Evolutionary conservation across 2,113 vertebrate species (phyloP), one percentile per base, ranked within the genome.

Genomic region (Neolamprologus devosi): DNA sequence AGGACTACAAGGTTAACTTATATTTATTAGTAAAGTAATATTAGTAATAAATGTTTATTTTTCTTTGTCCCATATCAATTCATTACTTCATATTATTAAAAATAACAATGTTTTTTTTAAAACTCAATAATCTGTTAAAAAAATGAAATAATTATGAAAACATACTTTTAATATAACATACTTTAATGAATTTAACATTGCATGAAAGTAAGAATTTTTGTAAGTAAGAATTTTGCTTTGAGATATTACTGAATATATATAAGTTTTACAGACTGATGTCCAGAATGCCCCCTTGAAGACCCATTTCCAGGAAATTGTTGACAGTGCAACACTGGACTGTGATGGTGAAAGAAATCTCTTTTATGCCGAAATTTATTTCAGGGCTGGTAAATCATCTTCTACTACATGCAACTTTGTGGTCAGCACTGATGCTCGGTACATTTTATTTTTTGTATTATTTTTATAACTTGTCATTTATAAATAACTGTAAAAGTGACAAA

Each of bases 351-450:
- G 14, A 58, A 58, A 30, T 0, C 26, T 58, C 55, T 58, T 58
- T 58, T 9, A 30, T 28, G 55, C 55, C 8, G 0, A 28, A 58
- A 58, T 58, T 0, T 9, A 60, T 60, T 60, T 60, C 26, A 17
- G 26, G 57, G 0, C 8, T 30, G 26, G 57, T 60, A 60, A 60
- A 60, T 60, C 26, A 30, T 5, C 26, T 9, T 60, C 57, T 60
- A 58, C 26, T 26, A 58, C 57, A 58, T 17, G 57, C 57, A 60
- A 17, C 14, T 60, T 60, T 60, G 57, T 17, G 3, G 26, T 60
- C 26, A 60, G 57, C 26, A 60, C 14, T 60, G 57, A 60, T 14
- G 57, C 57, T 60, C 12, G 3, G 2, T 60, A 17, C 55, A 58
- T 58, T 58, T 58, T 30, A 58, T 17, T 58, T 30, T 58, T 58